Evolutionary conservation across 2,113 vertebrate genomes (phyloP), one percentile per base, ranked within the genome.

Genomic region (Murina feae): DNA sequence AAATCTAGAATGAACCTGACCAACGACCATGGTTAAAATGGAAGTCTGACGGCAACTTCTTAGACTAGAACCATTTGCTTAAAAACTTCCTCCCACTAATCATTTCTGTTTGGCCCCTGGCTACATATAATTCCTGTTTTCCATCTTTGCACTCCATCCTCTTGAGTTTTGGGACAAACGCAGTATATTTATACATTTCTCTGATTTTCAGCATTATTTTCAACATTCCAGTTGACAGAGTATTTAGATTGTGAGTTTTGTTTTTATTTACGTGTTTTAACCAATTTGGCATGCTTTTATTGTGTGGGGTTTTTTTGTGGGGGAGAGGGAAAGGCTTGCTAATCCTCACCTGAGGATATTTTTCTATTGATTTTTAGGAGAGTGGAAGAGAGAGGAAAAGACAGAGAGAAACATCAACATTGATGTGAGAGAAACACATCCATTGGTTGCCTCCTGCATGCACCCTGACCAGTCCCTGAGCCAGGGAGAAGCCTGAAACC

Each of bases 21-120:
- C 94, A 87, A 60, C 90, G 86, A 88, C 91, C 89, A 93, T 66
- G 51, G 53, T 90, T 95, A 25, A 76, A 92, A 95, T 92, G 90
- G 71, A 95, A 90, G 63, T 71, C 37, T 94, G 83, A 95, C 81
- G n/a, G 58, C 71, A 94, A 81, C 6, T 51, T 85, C 94, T 97
- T 90, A 96, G 87, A 96, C 94, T 94, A 95, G 95, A 94, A 85
- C 35, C 44, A 84, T 96, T 89, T 92, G 82, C 76, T 95, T 92
- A 92, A 96, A 89, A 95, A 95, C 94, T 93, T 96, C 88, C 91
- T 96, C 90, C 89, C 95, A 78, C 66, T 80, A 65, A 84, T 96
- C 91, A 95, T 96, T 97, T 96, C 91, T 81, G 35, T 95, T 91
- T 92, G 86, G 21, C 90, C 44, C 82, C 47, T 72, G 72, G 76